phyloP scores from a whole-genome alignment of 2,797 vertebrate genomes.

The Lophotriccus pileatus region DNA sequence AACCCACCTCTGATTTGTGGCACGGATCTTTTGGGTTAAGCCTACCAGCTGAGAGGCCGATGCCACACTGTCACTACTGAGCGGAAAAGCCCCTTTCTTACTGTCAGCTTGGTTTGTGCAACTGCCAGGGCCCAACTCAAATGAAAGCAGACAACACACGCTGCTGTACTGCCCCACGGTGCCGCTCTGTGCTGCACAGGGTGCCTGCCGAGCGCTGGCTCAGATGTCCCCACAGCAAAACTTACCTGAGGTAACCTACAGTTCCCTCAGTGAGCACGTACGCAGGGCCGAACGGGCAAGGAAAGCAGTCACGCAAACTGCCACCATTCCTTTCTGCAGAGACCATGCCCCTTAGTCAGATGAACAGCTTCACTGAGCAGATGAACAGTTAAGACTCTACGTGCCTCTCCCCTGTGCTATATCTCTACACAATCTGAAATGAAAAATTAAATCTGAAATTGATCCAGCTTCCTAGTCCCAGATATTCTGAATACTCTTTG shows the following conservation, averaged over 20 bases:
- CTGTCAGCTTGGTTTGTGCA: background rate
- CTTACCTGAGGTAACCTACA: background rate
- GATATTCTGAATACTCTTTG: background rate
- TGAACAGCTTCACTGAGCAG: background rate
- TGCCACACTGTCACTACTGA: background rate
- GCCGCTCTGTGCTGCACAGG: fast-evolving
- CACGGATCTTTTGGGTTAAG: background rate
- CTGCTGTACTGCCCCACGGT: background rate
- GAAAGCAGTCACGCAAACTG: background rate
- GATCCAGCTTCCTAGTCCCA: background rate
- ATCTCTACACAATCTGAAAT: background rate
- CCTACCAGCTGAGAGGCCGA: background rate
- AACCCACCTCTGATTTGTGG: background rate
- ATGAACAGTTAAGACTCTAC: background rate
- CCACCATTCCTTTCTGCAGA: background rate
- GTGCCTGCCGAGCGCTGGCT: background rate
- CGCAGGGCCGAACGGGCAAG: fast-evolving
- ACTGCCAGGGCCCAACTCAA: background rate
- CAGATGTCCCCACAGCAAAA: fast-evolving
- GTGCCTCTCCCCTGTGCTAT: background rate
- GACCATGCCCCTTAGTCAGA: background rate
- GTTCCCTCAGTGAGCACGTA: fast-evolving
- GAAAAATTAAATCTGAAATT: background rate
- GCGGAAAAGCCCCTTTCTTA: background rate
- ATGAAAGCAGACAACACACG: background rate